These are phyloP conservation scores for Andrena haemorrhoa DNA, from an alignment of 2,888 invertebrate genomes.

Conservation along the genomic window DNA sequence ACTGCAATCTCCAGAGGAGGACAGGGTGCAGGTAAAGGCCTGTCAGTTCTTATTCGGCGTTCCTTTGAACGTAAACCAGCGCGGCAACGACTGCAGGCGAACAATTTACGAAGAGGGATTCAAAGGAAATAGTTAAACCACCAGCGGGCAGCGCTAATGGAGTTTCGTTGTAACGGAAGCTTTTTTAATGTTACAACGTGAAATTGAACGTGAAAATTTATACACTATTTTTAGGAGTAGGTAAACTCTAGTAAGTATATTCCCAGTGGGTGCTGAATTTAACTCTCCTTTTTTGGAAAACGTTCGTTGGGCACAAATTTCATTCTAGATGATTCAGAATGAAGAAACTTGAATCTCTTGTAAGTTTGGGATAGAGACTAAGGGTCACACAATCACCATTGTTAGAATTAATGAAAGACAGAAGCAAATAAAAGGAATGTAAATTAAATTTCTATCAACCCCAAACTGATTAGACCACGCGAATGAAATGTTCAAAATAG, in stretches of 20 bases:
- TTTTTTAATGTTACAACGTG: constrained; percentile 53
- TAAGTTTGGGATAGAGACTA: not conserved
- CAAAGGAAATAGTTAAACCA: constrained; percentile 70
- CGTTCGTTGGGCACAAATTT: not conserved
- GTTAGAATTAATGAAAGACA: not conserved
- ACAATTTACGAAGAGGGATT: constrained; percentile 65
- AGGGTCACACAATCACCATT: not conserved
- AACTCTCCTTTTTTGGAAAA: not conserved
- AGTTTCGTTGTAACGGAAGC: constrained; percentile 67
- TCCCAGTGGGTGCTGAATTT: not conserved
- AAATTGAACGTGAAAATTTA: constrained; percentile 42
- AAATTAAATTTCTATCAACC: too few species aligned
- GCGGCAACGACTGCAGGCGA: constrained; percentile 56
- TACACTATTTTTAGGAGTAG: not conserved
- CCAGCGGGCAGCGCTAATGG: constrained; percentile 65
- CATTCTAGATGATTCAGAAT: not conserved
- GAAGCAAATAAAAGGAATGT: not conserved
- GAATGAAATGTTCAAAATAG: too few species aligned
- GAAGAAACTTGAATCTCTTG: not conserved
- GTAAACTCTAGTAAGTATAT: not conserved
- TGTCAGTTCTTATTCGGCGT: constrained; percentile 54
- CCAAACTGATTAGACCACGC: too few species aligned
- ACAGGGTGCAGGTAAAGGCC: constrained; percentile 46
- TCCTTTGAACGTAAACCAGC: constrained; percentile 62
- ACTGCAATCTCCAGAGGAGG: constrained; percentile 27